Base-by-base conservation (phyloP, 2,888 invertebrate genomes). In the Drosophila greeni region DNA sequence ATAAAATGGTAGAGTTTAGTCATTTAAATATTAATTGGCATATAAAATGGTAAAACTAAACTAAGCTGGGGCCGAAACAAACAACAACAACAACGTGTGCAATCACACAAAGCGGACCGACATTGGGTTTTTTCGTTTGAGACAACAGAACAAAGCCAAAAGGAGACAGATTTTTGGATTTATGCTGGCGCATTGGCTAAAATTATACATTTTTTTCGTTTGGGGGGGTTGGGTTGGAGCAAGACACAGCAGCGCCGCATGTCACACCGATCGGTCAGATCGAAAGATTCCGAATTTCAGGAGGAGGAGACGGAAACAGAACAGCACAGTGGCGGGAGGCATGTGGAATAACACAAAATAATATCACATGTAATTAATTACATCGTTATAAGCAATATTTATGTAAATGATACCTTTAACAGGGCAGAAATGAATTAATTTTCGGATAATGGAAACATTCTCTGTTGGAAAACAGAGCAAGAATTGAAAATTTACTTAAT, bases 1-100 rank as follows among this genome's bases (percentile, higher is more conserved):
- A 86, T 86, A 87, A 87, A 86, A 86, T 87, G 85, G 79, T 86
- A 86, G 85, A 86, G 83, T 86, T 87, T 84, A 86, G 86, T 86
- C 82, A 86, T 86, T 76, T 80, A 73, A 82, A 77, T 82, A 82
- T 77, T 71, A 70, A 66, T 62, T 69, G 75, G 59, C 66, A 62
- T 62, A 81, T 67, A 61, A 67, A 65, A 42, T 48, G 54, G 48
- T 56, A 68, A 71, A 68, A 65, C 69, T 72, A 76, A 76, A 76
- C 65, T 77, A 76, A 62, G 52, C 37, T 18, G 18, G 65, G 59
- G 37, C 59, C 59, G n/a, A 11, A 59, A 58, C 43, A 55, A 48
- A 45, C 42, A 42, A 42, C 42, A 24, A 40, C 53, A 43, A 45
- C 47, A 56, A 48, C 42, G 49, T 56, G 55, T 56, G 49, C 31